Percentiles rank a stretch among this genome's conserved stretches.
phyloP scores from a whole-genome alignment of 2,113 vertebrate species.

The Cynoglossus semilaevis region DNA sequence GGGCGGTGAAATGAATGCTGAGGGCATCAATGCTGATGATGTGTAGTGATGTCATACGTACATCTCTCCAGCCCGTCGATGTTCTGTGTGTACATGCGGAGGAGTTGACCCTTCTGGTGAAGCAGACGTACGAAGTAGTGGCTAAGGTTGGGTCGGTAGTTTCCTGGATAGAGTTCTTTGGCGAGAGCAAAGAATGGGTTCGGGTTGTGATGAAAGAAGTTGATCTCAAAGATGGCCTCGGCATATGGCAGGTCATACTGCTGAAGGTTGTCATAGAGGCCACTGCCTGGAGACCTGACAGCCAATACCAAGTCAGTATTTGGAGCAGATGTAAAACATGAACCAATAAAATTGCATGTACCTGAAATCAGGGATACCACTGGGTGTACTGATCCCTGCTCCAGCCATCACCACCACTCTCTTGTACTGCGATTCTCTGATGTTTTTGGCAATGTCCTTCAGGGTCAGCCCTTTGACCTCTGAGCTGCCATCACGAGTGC shows the following conservation, averaged over 20 bases:
- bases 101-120: conserved; percentile 84
- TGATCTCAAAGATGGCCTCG: conserved; percentile 91
- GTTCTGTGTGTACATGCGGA: conserved; percentile 95
- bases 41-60: conserved; percentile 48
- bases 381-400: conserved; percentile 92
- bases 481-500: conserved; percentile 46
- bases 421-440: conserved; percentile 69
- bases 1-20: background rate
- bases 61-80: conserved; percentile 92
- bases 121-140: conserved; percentile 91
- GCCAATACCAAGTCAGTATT: background rate
- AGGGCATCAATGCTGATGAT: background rate
- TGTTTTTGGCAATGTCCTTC: conserved; percentile 72
- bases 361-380: conserved; percentile 96
- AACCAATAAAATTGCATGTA: conserved; percentile 28
- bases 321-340: background rate
- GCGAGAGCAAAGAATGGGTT: conserved; percentile 88
- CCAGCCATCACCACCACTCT: conserved; percentile 90
- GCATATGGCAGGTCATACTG: conserved; percentile 90
- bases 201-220: conserved; percentile 87
- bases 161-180: conserved; percentile 88
- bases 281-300: conserved; percentile 86
- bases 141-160: conserved; percentile 81
- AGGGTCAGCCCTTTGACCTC: conserved; percentile 68
- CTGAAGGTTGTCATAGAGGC: conserved; percentile 88